A percentile compares a stretch with the other conserved stretches of the same genome.
Evolutionary conservation across 2,113 vertebrate species (phyloP).

Genomic region (Mirza zaza): DNA sequence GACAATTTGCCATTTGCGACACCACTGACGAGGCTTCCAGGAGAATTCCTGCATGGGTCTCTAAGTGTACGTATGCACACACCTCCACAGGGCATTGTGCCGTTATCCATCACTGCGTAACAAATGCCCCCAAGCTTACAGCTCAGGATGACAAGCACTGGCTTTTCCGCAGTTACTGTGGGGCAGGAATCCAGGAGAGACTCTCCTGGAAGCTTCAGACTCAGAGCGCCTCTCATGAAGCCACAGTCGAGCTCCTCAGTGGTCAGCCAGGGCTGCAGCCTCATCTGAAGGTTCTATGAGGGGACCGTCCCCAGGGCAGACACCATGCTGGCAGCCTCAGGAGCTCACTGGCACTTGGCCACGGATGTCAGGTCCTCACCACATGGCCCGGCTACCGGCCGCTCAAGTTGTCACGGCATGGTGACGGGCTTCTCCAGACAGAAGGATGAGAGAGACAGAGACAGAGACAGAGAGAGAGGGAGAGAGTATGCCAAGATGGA

Average conservation of each 20-base stretch:
- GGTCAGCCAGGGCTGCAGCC: rapidly evolving
- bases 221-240: neutral
- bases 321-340: neutral
- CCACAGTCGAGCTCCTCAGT: too few relatives aligned
- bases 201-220: neutral
- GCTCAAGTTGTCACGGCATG: too few relatives aligned
- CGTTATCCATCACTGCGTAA: neutral
- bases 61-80: neutral
- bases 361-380: too few relatives aligned
- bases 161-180: neutral
- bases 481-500: neutral
- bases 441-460: too few relatives aligned
- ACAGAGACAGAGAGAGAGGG: neutral
- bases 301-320: neutral
- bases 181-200: neutral
- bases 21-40: neutral
- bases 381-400: too few relatives aligned
- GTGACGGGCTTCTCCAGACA: neutral
- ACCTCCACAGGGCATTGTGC: neutral
- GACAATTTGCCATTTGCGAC: neutral
- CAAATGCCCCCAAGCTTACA: neutral
- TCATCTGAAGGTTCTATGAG: too few relatives aligned
- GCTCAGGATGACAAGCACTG: neutral
- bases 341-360: too few relatives aligned
- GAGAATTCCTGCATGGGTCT: neutral